These are phyloP conservation scores for Amazona vittata DNA, from an alignment of 2,113 vertebrate species.

Conservation along the genomic window DNA sequence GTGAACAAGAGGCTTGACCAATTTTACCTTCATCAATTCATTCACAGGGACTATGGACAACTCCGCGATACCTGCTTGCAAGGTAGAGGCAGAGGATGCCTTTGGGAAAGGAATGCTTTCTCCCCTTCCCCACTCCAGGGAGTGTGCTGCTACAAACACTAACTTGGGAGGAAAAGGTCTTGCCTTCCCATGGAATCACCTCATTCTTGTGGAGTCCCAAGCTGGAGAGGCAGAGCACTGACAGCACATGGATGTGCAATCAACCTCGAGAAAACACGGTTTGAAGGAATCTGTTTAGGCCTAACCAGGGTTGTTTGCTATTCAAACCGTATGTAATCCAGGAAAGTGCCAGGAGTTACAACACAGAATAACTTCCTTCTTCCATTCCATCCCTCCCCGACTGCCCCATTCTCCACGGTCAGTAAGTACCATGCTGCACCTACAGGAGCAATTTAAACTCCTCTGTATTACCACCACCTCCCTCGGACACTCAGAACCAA, in stretches of 20 bases:
- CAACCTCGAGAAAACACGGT: background rate
- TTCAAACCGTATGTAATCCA: background rate
- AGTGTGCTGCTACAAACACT: background rate
- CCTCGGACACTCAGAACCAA: background rate
- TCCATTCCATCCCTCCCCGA: background rate
- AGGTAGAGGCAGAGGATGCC: background rate
- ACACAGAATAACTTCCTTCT: rapidly evolving
- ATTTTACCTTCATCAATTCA: rapidly evolving
- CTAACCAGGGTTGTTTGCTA: background rate
- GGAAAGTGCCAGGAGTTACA: background rate
- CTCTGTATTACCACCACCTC: background rate
- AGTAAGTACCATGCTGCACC: rapidly evolving
- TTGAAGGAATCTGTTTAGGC: background rate
- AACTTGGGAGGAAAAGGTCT: rapidly evolving
- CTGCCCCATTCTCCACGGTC: background rate
- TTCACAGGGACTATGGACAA: rapidly evolving
- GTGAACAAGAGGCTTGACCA: background rate
- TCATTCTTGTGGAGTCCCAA: background rate
- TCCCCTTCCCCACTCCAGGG: too few relatives aligned
- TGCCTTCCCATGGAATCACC: background rate
- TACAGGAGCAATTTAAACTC: rapidly evolving
- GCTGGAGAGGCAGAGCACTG: background rate
- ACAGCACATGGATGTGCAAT: rapidly evolving
- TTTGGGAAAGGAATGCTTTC: background rate
- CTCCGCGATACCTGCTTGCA: background rate